Conservation (phyloP, 2,797 vertebrate genomes). For the Spheniscus humboldti region DNA sequence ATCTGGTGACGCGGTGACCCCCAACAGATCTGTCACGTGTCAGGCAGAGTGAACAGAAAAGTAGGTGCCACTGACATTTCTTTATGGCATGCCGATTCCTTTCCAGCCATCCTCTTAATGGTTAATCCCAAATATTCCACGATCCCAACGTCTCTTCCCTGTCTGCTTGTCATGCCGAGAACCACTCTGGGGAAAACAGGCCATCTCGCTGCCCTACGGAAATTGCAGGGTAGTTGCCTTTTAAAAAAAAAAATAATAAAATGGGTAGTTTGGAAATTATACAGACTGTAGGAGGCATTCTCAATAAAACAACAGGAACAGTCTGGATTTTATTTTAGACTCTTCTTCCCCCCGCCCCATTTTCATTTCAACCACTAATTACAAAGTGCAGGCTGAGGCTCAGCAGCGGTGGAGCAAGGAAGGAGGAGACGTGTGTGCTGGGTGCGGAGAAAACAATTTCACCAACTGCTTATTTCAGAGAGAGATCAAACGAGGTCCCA, state of each 20-base stretch:
- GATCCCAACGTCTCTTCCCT: background rate
- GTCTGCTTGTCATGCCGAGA: background rate
- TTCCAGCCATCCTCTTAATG: background rate
- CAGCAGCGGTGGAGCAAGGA: background rate
- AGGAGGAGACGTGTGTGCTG: constrained; percentile 11
- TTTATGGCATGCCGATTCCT: background rate
- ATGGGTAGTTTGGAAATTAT: background rate
- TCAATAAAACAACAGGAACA: constrained; percentile 20
- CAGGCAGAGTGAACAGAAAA: background rate
- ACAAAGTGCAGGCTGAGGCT: constrained; percentile 31
- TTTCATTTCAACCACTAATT: constrained; percentile 35
- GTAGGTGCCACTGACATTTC: background rate
- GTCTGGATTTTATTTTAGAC: constrained; percentile 19
- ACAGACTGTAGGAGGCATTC: background rate
- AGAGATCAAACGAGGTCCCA: constrained; percentile 5
- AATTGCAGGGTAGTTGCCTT: background rate
- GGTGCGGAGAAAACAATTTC: background rate
- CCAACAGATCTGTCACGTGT: fast-evolving
- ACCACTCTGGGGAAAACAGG: background rate
- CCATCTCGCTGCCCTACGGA: background rate
- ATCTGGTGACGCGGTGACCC: background rate
- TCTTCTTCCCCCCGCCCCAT: background rate
- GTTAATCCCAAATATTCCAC: background rate
- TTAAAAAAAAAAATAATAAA: background rate
- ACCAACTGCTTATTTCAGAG: constrained; percentile 3